phyloP scores from a whole-genome alignment of 2,113 vertebrate genomes.

The Mugil cephalus region DNA sequence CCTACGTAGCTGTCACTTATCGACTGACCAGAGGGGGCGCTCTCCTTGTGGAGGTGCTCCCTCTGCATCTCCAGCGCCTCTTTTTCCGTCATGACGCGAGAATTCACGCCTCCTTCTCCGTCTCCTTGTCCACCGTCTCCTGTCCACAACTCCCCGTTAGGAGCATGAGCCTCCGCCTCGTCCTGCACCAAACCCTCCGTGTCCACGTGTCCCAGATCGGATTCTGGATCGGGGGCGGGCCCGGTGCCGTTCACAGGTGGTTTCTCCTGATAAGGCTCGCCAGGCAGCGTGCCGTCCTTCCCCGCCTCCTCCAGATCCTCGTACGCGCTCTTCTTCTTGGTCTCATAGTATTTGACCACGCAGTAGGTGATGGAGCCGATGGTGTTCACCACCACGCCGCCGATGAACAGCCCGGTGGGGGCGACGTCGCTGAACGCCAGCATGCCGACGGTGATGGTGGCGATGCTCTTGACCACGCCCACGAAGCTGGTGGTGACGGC shows the following conservation, averaged over 20 bases:
- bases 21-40: conserved; percentile 59
- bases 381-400: conserved; percentile 95
- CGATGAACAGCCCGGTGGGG: conserved; percentile 93
- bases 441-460: conserved; percentile 98
- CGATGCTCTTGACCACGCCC: conserved; percentile 97
- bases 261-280: conserved; percentile 66
- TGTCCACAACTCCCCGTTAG: conserved; percentile 57
- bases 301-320: conserved; percentile 92
- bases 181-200: conserved; percentile 2
- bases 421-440: conserved; percentile 94
- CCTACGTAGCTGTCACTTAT: conserved; percentile 89
- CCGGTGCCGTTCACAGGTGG: conserved; percentile 3
- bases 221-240: not conserved
- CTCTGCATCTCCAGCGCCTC: conserved; percentile 80
- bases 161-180: not conserved
- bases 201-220: conserved; percentile 6
- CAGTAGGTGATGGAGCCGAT: conserved; percentile 96
- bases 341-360: conserved; percentile 92
- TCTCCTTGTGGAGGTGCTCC: conserved; percentile 62
- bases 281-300: conserved; percentile 74
- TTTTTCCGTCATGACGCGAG: conserved; percentile 54
- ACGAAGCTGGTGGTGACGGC: conserved; percentile 99
- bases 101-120: conserved; percentile 11
- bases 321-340: conserved; percentile 89
- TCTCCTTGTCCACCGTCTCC: conserved; percentile 32